Evolutionary conservation across 2,113 vertebrate species (phyloP), one percentile per base, ranked within the genome.

Genomic region (Quiscalus mexicanus): DNA sequence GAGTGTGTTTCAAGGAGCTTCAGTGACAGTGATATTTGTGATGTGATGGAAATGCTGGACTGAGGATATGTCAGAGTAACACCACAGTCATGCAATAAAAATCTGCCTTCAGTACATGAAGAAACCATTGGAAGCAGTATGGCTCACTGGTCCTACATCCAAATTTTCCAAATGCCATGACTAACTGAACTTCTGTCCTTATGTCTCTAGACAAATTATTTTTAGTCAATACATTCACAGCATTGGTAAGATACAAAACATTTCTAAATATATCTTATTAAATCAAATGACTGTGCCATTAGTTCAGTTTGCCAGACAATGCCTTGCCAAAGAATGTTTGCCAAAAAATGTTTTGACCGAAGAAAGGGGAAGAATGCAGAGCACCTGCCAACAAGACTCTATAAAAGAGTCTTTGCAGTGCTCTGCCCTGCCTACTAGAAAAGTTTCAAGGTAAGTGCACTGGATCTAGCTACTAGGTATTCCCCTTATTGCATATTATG

Each of bases 221-320:
- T 98, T 98, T 97, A 98, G 97, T 96, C 75, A 94, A 98, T 97
- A 96, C 96, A 95, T 98, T 98, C 96, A 97, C 96, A 97, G 97
- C 97, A 93, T 97, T 93, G 96, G 97, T 96, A 92, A 96, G 97
- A 97, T 95, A 97, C 71, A 95, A 95, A 98, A 97, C 94, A 96
- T 95, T 96, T 98, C 98, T 98, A 98, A 98, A 97, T 98, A 98
- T 98, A 98, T 97, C 97, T 86, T 89, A 92, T 87, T 94, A 96
- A 97, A 97, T 98, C 90, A 92, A 92, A 92, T 76, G 42, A 92
- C 69, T 97, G 97, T 98, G 98, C 35, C 49, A 89, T 96, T 95
- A 92, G 80, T 80, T 93, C 79, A 89, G 95, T 97, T 95, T 98
- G 98, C 98, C 98, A 98, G 94, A 97, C 97, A 95, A 97, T 97